Percentiles rank a stretch among this genome's conserved stretches.
Conservation (phyloP, 2,888 invertebrate species). For the Ochropleura plecta region DNA sequence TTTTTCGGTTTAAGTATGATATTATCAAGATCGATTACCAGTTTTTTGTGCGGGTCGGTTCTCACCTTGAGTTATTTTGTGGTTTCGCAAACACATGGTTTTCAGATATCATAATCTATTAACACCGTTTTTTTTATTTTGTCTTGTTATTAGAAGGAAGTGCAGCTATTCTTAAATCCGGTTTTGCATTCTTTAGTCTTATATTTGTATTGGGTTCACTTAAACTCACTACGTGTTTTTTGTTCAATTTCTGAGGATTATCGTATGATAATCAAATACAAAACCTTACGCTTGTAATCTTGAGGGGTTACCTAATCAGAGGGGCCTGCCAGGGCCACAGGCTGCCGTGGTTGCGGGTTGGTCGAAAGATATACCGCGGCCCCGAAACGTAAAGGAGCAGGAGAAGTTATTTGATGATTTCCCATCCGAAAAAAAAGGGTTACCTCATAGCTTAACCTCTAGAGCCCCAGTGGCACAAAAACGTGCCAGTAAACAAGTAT, state of each 20-base stretch:
- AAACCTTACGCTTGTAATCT: no score
- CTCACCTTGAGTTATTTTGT: slow-evolving; percentile 39
- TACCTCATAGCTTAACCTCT: no score
- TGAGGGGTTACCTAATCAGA: no score
- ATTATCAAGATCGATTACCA: slow-evolving; percentile 49
- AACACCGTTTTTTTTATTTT: slow-evolving; percentile 23
- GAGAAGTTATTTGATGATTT: no score
- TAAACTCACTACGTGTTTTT: neutral
- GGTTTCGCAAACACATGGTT: slow-evolving; percentile 26
- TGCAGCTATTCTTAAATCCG: neutral
- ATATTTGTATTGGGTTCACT: neutral
- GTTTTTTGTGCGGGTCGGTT: slow-evolving; percentile 26
- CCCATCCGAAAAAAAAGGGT: no score
- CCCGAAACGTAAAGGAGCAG: no score
- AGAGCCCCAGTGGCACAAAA: no score
- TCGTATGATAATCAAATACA: no score
- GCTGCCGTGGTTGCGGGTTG: no score
- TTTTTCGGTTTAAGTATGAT: slow-evolving; percentile 30
- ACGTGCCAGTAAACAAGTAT: no score
- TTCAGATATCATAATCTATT: slow-evolving; percentile 35
- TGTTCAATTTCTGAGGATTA: neutral
- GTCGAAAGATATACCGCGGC: no score
- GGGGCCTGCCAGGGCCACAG: no score
- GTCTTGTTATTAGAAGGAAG: neutral
- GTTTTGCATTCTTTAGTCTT: neutral